Percentiles rank a stretch among this genome's conserved stretches.
phyloP scores from a whole-genome alignment of 2,113 vertebrate genomes.

The Rousettus leschenaultii region DNA sequence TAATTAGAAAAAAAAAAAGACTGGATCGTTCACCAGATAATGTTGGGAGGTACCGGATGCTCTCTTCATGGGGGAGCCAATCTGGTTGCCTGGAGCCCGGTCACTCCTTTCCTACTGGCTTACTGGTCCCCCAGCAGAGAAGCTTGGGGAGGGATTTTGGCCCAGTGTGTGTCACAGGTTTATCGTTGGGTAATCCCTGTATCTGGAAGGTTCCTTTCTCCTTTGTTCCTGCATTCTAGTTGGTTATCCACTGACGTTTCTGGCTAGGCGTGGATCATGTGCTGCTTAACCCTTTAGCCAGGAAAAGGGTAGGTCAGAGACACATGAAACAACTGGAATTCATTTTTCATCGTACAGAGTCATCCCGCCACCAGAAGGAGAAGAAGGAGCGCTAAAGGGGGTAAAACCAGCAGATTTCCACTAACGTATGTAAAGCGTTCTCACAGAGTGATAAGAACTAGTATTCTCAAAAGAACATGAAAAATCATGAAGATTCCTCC shows the following conservation, averaged over 20 bases:
- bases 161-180: neutral
- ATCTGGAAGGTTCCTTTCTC: neutral
- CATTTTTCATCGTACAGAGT: neutral
- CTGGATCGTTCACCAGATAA: neutral
- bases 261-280: neutral
- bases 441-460: neutral
- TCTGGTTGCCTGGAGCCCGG: neutral
- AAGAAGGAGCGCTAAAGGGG: neutral
- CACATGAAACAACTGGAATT: neutral
- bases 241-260: neutral
- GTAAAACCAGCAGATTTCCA: neutral
- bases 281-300: too few species aligned
- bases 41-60: neutral
- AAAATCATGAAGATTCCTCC: neutral
- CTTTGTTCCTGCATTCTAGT: neutral
- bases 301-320: neutral
- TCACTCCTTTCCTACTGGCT: neutral
- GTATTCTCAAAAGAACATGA: neutral
- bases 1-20: neutral
- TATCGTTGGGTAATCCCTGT: neutral
- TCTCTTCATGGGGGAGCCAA: neutral
- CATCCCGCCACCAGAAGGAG: neutral
- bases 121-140: neutral
- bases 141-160: neutral
- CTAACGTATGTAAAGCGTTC: conserved; percentile 7